These are phyloP conservation scores for Sphaeramia orbicularis DNA, from an alignment of 2,797 vertebrate species.

Conservation along the genomic window DNA sequence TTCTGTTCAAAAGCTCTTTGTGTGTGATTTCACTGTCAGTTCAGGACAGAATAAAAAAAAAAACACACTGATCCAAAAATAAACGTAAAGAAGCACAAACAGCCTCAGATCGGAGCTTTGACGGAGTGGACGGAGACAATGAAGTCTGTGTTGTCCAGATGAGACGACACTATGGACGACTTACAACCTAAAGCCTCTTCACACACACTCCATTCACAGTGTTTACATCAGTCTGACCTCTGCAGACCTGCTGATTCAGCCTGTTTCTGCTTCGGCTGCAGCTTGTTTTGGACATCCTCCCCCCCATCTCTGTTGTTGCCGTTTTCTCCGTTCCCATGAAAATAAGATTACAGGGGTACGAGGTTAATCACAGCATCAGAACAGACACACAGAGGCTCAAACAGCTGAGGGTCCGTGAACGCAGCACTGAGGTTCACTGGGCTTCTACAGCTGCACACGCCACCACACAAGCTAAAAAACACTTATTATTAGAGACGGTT, in stretches of 20 bases:
- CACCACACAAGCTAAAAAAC: too few relatives aligned
- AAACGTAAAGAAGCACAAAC: background rate
- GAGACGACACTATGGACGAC: slow-evolving; percentile 11
- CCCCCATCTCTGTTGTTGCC: background rate
- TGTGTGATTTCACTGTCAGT: slow-evolving; percentile 25
- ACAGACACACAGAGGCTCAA: background rate
- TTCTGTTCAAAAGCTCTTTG: background rate
- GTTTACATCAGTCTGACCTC: slow-evolving; percentile 10
- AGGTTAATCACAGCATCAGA: background rate
- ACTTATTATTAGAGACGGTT: too few relatives aligned
- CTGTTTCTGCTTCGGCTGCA: slow-evolving; percentile 30
- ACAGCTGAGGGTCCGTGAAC: background rate
- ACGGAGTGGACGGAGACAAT: background rate
- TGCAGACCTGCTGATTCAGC: slow-evolving; percentile 17
- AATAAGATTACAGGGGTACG: slow-evolving; percentile 18
- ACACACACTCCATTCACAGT: slow-evolving; percentile 20
- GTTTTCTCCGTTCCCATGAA: background rate
- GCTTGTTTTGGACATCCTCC: background rate
- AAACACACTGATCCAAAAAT: slow-evolving; percentile 3
- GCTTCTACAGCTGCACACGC: too few relatives aligned
- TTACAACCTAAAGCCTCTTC: slow-evolving; percentile 5
- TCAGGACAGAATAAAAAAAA: background rate
- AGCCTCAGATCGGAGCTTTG: background rate
- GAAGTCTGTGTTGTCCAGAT: slow-evolving; percentile 2
- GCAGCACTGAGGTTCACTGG: too few relatives aligned